Evolutionary conservation across 2,113 vertebrate genomes (phyloP).

Genomic region (Pelecanoides urinatrix): DNA sequence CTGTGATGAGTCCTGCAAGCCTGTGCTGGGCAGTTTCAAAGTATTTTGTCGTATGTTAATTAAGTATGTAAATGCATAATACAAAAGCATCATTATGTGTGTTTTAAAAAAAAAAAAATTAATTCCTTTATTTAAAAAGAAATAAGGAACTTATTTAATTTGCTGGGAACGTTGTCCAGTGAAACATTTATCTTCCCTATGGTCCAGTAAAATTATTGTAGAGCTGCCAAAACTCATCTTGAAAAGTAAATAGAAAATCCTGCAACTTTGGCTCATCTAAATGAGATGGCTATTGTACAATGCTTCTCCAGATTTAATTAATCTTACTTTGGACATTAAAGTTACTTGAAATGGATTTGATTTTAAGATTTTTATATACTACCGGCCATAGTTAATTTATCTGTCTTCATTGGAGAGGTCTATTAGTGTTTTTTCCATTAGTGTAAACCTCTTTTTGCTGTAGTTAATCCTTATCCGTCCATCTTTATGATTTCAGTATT

Average conservation of each 20-base stretch:
- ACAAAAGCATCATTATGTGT: neutral
- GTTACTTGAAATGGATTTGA: neutral
- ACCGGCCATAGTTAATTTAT: neutral
- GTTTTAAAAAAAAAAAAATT: neutral
- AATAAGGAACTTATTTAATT: neutral
- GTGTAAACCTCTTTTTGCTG: constrained; percentile 13
- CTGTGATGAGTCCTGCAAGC: neutral
- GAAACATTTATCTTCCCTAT: constrained; percentile 24
- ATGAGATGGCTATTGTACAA: neutral
- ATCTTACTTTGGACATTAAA: neutral
- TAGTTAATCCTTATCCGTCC: constrained; percentile 20
- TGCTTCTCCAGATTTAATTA: neutral
- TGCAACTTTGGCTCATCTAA: neutral
- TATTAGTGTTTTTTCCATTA: constrained; percentile 4
- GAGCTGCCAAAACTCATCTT: constrained; percentile 48
- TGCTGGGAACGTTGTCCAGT: constrained; percentile 41
- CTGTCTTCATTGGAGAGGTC: neutral
- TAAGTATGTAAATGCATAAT: neutral
- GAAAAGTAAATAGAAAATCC: constrained; percentile 40
- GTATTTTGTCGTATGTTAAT: neutral
- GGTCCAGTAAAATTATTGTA: constrained; percentile 40
- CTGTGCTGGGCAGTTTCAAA: neutral
- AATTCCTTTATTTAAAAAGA: neutral
- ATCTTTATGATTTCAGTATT: constrained; percentile 62
- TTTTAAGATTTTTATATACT: neutral